phyloP scores from a whole-genome alignment of 2,888 invertebrate genomes.

The Platerodrilus igneus region DNA sequence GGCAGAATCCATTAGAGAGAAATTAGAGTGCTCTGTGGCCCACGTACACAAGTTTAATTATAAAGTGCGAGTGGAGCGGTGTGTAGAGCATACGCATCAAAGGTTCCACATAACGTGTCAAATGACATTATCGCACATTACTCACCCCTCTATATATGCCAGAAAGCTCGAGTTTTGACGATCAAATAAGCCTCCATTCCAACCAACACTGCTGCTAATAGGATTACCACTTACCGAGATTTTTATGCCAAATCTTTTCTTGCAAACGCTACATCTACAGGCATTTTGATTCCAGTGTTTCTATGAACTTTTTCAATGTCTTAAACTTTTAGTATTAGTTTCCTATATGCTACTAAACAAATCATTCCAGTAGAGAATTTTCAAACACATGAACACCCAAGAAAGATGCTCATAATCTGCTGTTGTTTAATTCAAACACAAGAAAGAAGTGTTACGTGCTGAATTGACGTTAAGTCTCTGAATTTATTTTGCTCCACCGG shows the following conservation, averaged over 20 bases:
- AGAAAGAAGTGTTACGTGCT: too few species aligned
- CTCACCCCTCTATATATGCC: conserved; percentile 24
- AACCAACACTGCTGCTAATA: conserved; percentile 28
- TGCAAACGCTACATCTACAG: too few species aligned
- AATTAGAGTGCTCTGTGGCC: conserved; percentile 37
- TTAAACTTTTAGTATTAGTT: too few species aligned
- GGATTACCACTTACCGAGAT: conserved; percentile 26
- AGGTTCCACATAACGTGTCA: conserved; percentile 33
- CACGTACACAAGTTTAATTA: conserved; percentile 42
- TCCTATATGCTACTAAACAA: too few species aligned
- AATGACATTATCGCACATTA: conserved; percentile 34
- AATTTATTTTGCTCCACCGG: too few species aligned
- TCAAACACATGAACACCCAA: too few species aligned
- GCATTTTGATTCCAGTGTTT: background rate
- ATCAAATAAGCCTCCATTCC: conserved; percentile 30
- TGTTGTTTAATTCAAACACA: too few species aligned
- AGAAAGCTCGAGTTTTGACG: conserved; percentile 30
- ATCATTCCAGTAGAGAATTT: too few species aligned
- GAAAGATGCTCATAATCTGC: too few species aligned
- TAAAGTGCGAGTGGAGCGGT: conserved; percentile 34
- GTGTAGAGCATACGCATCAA: conserved; percentile 32
- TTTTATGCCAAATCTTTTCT: too few species aligned
- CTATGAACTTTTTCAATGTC: too few species aligned
- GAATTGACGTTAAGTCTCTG: too few species aligned
- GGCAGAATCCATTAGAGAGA: conserved; percentile 41